Conservation (phyloP, 2,113 vertebrate genomes). For the Cairina moschata region DNA sequence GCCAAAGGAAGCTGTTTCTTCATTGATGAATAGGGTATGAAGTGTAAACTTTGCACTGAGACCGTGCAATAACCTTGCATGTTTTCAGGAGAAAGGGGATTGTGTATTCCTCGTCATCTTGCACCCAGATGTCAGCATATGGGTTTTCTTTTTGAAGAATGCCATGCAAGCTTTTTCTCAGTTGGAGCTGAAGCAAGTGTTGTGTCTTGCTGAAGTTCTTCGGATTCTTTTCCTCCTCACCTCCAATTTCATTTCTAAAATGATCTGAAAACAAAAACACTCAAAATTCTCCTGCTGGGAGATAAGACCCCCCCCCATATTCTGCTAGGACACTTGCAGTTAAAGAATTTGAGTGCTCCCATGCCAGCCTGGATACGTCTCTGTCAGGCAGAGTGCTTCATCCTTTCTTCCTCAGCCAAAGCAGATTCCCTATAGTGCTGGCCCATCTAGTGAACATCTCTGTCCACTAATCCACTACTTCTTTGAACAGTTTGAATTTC, state of each 20-base stretch:
- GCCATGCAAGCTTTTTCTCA: background rate
- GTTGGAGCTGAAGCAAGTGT: background rate
- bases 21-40: slow-evolving; percentile 12
- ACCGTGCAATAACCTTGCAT: background rate
- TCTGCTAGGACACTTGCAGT: background rate
- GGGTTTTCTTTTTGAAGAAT: background rate
- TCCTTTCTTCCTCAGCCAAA: background rate
- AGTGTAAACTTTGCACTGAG: background rate
- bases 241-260: background rate
- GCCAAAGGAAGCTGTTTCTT: slow-evolving; percentile 18
- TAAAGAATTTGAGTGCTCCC: background rate
- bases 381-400: background rate
- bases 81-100: background rate
- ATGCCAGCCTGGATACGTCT: background rate
- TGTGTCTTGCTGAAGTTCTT: background rate
- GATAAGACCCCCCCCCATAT: background rate
- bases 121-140: background rate
- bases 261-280: background rate
- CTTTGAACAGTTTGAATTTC: background rate
- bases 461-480: background rate
- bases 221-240: background rate
- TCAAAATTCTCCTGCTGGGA: background rate
- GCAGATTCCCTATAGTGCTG: background rate
- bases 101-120: background rate
- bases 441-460: background rate